Conservation (phyloP, 2,113 vertebrate genomes). For the Vulpes vulpes region DNA sequence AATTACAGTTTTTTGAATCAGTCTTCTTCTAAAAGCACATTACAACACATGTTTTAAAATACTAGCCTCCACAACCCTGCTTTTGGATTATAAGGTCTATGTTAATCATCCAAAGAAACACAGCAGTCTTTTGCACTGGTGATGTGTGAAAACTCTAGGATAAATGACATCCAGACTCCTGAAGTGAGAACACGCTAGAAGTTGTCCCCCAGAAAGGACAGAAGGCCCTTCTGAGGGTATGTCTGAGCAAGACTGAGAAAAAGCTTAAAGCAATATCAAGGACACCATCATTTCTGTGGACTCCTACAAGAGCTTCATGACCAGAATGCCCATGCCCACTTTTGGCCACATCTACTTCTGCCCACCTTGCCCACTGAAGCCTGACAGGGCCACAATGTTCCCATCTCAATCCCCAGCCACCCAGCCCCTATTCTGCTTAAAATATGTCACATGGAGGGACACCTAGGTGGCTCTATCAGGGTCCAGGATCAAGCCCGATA, state of each 20-base stretch:
- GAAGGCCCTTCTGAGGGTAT: not conserved
- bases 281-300: not conserved
- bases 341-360: not conserved
- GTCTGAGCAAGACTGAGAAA: not conserved
- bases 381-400: not conserved
- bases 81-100: not conserved
- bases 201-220: not conserved
- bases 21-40: conserved; percentile 16
- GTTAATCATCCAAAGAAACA: not conserved
- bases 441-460: not conserved
- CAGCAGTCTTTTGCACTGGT: not conserved
- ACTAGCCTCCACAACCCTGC: not conserved
- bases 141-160: not conserved
- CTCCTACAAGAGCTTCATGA: not conserved
- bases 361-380: not conserved
- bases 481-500: not conserved
- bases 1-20: not conserved
- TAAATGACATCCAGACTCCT: not conserved
- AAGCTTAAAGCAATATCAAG: not conserved
- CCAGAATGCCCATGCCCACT: not conserved
- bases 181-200: not conserved
- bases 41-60: not conserved
- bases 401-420: not conserved
- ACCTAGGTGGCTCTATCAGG: not conserved
- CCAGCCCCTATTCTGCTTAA: not conserved